A percentile compares a stretch with the other conserved stretches of the same genome.
phyloP scores from a whole-genome alignment of 2,888 invertebrate genomes.

The Tachina fera region DNA sequence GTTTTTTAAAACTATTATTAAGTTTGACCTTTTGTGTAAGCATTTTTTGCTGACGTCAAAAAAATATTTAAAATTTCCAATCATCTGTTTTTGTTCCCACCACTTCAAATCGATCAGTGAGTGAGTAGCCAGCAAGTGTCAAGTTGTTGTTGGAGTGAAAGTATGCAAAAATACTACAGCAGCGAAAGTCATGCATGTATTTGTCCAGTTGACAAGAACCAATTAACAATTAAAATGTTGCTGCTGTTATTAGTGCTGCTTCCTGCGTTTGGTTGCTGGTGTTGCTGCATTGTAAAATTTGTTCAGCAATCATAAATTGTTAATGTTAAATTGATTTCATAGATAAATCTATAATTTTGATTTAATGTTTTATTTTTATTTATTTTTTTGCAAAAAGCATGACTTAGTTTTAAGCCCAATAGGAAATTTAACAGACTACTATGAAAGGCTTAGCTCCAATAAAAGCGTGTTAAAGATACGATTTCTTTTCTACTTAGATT shows the following conservation, averaged over 20 bases:
- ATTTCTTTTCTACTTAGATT: too few relatives aligned
- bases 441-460: too few relatives aligned
- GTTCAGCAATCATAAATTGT: conserved; percentile 34
- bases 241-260: conserved; percentile 14
- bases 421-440: not conserved
- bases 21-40: conserved; percentile 52
- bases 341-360: conserved; percentile 1
- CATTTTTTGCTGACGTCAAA: not conserved
- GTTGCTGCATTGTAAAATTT: not conserved
- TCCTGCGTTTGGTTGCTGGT: not conserved
- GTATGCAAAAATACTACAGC: conserved; percentile 23
- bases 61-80: not conserved
- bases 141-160: conserved; percentile 43
- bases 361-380: not conserved
- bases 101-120: not conserved
- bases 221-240: conserved; percentile 56
- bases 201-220: conserved; percentile 55
- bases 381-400: not conserved
- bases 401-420: not conserved
- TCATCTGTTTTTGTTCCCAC: conserved; percentile 39
- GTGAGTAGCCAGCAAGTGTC: not conserved
- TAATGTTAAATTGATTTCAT: conserved; percentile 54
- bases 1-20: conserved; percentile 41
- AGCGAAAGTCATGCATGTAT: not conserved
- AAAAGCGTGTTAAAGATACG: too few relatives aligned